Evolutionary conservation across 2,888 invertebrate species (phyloP), one percentile per base, ranked within the genome.

Genomic region (Himalopsyche kuldschensis): DNA sequence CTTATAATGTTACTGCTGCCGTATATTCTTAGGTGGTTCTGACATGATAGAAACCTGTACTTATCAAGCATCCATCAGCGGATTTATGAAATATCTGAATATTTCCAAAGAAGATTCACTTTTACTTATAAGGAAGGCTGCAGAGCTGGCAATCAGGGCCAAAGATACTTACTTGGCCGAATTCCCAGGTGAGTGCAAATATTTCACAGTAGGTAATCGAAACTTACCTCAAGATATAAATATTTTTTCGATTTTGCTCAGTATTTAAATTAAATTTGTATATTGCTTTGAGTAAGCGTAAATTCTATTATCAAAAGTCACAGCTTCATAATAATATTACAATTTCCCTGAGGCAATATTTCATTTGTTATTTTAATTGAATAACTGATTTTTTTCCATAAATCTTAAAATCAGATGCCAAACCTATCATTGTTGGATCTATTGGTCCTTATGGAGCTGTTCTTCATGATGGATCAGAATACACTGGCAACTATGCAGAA

Each of bases 381-480:
- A 41, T 41, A 41, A 41, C 0, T 41, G 8, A 35, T 35, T 35
- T 41, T 15, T 41, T 8, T 8, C n/a, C 15, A 55, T 55, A 55
- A 55, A 20, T 55, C 30, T 69, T 30, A 20, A 24, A 24, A 27
- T 69, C 69, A 87, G 88, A 85, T 86, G 85, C 86, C 30, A 88
- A 89, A 86, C 94, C 94, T 3, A 87, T 93, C 84, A 91, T 97
- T 78, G 95, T 95, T n/a, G 97, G 96, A 0, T 95, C 96, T 0
- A 93, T 97, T 81, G 97, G 97, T 3, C 96, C 97, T 0, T 97
- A 95, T 88, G 97, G 96, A 0, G 96, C 96, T 0, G 94, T 93
- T 86, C 90, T 96, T 78, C 94, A 94, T 87, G 96, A 97, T 89
- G 95, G 95, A 5, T 97, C 97, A 0, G 97, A 97, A 89, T 97